Conservation (phyloP, 2,797 vertebrate genomes). For the Hippopotamyrus pictus region DNA sequence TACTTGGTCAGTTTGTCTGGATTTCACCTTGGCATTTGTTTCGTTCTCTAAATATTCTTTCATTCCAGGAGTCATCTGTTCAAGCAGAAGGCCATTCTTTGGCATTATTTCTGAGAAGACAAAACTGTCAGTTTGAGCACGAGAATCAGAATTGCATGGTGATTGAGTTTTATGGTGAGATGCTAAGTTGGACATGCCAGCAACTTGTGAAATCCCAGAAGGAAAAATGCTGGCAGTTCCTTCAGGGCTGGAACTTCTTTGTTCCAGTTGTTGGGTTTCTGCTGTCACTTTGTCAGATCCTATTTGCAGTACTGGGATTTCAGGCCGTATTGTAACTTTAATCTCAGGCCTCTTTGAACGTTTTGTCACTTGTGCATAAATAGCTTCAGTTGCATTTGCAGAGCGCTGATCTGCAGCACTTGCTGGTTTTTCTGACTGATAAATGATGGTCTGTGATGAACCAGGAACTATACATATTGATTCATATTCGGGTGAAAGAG, state of each 20-base stretch:
- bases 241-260: slow-evolving; percentile 21
- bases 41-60: slow-evolving; percentile 41
- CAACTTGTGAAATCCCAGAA: not conserved
- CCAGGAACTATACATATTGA: slow-evolving; percentile 66
- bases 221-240: not conserved
- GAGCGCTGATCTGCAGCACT: slow-evolving; percentile 48
- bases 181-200: not conserved
- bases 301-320: slow-evolving; percentile 69
- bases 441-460: slow-evolving; percentile 62
- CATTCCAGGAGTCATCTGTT: slow-evolving; percentile 45
- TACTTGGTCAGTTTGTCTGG: not conserved
- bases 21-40: not conserved
- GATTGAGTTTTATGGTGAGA: slow-evolving; percentile 29
- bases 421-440: slow-evolving; percentile 58
- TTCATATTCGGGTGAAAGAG: slow-evolving; percentile 68
- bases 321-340: slow-evolving; percentile 64
- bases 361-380: slow-evolving; percentile 74
- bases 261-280: slow-evolving; percentile 39
- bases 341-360: slow-evolving; percentile 69
- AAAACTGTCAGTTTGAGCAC: slow-evolving; percentile 46
- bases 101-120: slow-evolving; percentile 62
- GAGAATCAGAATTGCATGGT: slow-evolving; percentile 32
- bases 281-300: slow-evolving; percentile 47
- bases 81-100: slow-evolving; percentile 59
- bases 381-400: slow-evolving; percentile 63